phyloP scores from a whole-genome alignment of 2,888 invertebrate species.

The Seira musarum region DNA sequence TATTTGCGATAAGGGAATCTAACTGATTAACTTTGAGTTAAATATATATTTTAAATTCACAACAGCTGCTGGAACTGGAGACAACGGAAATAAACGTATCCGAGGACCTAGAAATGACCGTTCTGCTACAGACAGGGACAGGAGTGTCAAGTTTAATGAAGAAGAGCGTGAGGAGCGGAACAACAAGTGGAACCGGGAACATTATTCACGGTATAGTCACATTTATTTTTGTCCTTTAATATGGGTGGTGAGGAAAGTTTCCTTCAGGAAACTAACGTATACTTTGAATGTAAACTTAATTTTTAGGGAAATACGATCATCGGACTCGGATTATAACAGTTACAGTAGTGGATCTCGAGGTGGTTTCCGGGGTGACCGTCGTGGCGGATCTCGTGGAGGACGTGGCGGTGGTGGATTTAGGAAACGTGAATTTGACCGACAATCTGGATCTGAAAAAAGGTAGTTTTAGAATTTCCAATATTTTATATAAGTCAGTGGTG shows the following conservation, averaged over 20 bases:
- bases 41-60: too few relatives aligned
- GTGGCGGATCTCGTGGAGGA: slow-evolving; percentile 71
- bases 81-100: slow-evolving; percentile 58
- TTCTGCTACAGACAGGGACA: slow-evolving; percentile 70
- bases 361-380: slow-evolving; percentile 73
- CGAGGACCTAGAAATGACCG: slow-evolving; percentile 65
- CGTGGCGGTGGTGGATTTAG: slow-evolving; percentile 78
- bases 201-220: slow-evolving; percentile 58
- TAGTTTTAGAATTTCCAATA: slow-evolving; percentile 70
- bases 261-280: too few relatives aligned
- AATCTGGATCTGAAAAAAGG: slow-evolving; percentile 96
- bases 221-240: too few relatives aligned
- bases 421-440: slow-evolving; percentile 94
- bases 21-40: too few relatives aligned
- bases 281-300: too few relatives aligned
- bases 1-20: too few relatives aligned
- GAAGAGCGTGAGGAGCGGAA: slow-evolving; percentile 83
- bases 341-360: slow-evolving; percentile 73
- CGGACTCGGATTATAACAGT: slow-evolving; percentile 61
- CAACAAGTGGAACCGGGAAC: slow-evolving; percentile 76
- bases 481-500: background rate
- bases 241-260: too few relatives aligned
- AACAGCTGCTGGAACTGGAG: slow-evolving; percentile 32
- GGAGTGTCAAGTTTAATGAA: slow-evolving; percentile 75
- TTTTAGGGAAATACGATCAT: slow-evolving; percentile 44